Base-by-base conservation (phyloP, 2,888 invertebrate genomes). In the Lacanobia wlatinum region DNA sequence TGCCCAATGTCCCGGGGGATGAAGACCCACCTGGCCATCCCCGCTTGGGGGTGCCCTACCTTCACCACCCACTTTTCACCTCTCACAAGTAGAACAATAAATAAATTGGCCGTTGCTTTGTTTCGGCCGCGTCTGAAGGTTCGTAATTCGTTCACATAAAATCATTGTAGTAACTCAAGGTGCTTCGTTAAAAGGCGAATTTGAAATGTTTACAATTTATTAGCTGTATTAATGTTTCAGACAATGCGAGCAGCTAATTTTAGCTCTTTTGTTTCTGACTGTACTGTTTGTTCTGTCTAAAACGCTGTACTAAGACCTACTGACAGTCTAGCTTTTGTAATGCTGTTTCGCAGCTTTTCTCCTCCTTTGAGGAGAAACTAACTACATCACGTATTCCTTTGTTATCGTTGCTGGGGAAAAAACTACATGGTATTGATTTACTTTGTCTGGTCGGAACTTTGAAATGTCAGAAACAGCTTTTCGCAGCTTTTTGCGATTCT, bases 51-150 rank as follows among this genome's bases (percentile, higher is more conserved):
- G 73, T 63, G 67, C 63, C 75, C 73, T 64, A 73, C 80, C 76
- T 70, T 73, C 64, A 64, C 80, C 80, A 71, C 84, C 78, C 78
- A 79, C 79, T 87, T 87, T 88, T 85, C 86, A 85, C 89, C 80
- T 85, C 83, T 83, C 78, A 79, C 81, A 81, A 87, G 87, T 78
- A 87, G 79, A 72, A 84, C 84, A 87, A 90, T 88, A 90, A 90
- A 89, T 87, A 88, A 89, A 90, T 88, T 87, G 87, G 83, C 82
- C 81, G 80, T 81, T 85, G 82, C 72, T 84, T 86, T 87, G 85
- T 88, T 88, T 84, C 75, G 72, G 66, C 67, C 78, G 74, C 72
- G 71, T 76, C 74, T 65, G 63, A 74, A 82, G 71, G 69, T 71
- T 61, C 38, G 70, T 76, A 76, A 78, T 84, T 85, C 73, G 69